Evolutionary conservation across 2,888 invertebrate species (phyloP).

Genomic region (Xylocampa areola): DNA sequence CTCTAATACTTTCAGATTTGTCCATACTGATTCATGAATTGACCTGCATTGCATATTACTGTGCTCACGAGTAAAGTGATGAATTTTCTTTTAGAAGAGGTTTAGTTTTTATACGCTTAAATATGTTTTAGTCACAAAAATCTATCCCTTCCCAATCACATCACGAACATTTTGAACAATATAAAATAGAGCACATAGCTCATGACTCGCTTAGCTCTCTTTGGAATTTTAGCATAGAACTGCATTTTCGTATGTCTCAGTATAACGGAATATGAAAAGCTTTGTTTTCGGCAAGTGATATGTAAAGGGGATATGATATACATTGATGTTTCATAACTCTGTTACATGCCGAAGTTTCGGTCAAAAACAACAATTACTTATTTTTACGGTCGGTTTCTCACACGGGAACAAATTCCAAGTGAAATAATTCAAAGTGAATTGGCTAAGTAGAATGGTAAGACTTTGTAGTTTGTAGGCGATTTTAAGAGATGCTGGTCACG

Average conservation of each 20-base stretch:
- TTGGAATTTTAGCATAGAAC: slow-evolving; percentile 10
- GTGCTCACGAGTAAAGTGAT: no score
- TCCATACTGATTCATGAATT: no score
- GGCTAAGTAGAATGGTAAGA: not conserved
- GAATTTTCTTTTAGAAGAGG: no score
- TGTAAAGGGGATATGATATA: slow-evolving; percentile 49
- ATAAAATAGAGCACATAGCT: no score
- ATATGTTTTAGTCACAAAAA: no score
- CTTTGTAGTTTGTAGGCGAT: no score
- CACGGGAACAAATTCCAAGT: slow-evolving; percentile 6
- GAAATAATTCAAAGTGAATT: not conserved
- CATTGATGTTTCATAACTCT: slow-evolving; percentile 46
- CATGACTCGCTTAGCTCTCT: slow-evolving; percentile 8
- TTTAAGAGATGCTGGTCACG: no score
- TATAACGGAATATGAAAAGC: slow-evolving; percentile 53
- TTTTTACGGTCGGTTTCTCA: slow-evolving; percentile 39
- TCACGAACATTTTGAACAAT: no score
- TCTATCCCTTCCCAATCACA: no score
- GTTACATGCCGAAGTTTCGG: slow-evolving; percentile 43
- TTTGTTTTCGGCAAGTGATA: slow-evolving; percentile 60
- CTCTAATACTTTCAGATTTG: no score
- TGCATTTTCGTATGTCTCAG: slow-evolving; percentile 30
- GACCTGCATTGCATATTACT: no score
- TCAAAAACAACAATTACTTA: slow-evolving; percentile 36
- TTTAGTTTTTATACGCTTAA: no score